These are phyloP conservation scores for Acanthosoma haemorrhoidale DNA, from an alignment of 2,888 invertebrate species.

Conservation along the genomic window DNA sequence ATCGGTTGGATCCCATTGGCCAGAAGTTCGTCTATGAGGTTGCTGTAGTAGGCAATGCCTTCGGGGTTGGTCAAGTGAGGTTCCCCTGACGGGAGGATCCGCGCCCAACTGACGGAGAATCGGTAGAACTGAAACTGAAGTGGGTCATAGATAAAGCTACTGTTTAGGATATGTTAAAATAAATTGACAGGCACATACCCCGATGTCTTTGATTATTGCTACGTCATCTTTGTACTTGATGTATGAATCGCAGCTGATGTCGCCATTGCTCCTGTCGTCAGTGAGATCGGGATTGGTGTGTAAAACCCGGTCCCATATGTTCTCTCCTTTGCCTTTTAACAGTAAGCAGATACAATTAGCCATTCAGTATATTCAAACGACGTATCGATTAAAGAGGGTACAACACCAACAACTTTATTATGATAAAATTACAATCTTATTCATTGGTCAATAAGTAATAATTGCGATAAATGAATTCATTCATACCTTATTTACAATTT, in stretches of 20 bases:
- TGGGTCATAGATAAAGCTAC: neutral
- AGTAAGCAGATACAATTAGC: no score
- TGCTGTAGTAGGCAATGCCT: conserved; percentile 71
- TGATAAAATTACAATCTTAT: no score
- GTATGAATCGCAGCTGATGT: conserved; percentile 62
- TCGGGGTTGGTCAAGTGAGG: conserved; percentile 59
- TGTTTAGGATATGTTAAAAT: neutral
- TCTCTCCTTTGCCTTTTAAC: conserved; percentile 56
- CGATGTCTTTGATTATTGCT: conserved; percentile 52
- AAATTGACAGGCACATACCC: conserved; percentile 45
- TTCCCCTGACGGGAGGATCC: conserved; percentile 66
- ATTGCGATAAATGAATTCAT: no score
- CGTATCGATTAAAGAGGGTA: no score
- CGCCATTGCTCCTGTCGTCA: conserved; percentile 54
- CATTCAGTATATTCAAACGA: no score
- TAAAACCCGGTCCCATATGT: conserved; percentile 62
- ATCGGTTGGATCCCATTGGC: conserved; percentile 52
- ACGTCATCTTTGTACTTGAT: conserved; percentile 59
- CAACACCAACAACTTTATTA: no score
- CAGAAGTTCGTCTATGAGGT: conserved; percentile 65
- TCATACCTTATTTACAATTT: no score
- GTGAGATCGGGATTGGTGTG: conserved; percentile 52
- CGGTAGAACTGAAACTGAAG: conserved; percentile 54
- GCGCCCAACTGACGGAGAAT: conserved; percentile 70
- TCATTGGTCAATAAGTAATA: no score